phyloP scores from a whole-genome alignment of 2,113 vertebrate genomes.

The Motacilla alba region DNA sequence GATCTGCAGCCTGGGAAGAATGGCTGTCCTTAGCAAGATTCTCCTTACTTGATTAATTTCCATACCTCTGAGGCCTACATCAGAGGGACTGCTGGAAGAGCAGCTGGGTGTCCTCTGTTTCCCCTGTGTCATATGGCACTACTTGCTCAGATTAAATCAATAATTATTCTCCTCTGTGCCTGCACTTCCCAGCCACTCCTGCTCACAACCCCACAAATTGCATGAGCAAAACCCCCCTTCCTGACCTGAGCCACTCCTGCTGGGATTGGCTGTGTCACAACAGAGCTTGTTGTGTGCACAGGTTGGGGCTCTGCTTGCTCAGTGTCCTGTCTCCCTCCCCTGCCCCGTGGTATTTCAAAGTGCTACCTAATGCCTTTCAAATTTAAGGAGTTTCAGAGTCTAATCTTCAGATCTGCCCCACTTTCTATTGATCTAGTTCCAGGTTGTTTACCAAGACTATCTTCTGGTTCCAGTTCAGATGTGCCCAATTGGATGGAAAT shows the following conservation, averaged over 20 bases:
- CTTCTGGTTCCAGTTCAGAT: conserved; percentile 55
- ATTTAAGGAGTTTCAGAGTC: conserved; percentile 28
- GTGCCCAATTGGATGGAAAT: conserved; percentile 59
- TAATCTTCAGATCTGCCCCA: conserved; percentile 21
- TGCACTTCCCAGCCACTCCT: not conserved
- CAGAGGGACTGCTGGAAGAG: not conserved
- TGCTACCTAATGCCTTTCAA: conserved; percentile 13
- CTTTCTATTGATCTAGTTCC: conserved; percentile 40
- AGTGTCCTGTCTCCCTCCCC: not conserved
- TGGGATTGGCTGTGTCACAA: not conserved
- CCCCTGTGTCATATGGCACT: not conserved
- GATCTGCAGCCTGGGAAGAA: not conserved
- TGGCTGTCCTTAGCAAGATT: not conserved
- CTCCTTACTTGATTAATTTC: not conserved
- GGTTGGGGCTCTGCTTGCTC: not conserved
- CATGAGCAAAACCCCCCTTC: not conserved
- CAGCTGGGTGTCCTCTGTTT: not conserved
- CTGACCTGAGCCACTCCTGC: not conserved
- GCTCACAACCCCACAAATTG: not conserved
- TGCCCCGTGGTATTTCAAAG: not conserved
- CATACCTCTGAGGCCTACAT: not conserved
- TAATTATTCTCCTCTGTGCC: not conserved
- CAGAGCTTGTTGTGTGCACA: not conserved
- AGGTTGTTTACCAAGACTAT: conserved; percentile 45
- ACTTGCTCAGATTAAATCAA: not conserved